Evolutionary conservation across 2,797 vertebrate genomes (phyloP).

Genomic region (Melanogrammus aeglefinus): DNA sequence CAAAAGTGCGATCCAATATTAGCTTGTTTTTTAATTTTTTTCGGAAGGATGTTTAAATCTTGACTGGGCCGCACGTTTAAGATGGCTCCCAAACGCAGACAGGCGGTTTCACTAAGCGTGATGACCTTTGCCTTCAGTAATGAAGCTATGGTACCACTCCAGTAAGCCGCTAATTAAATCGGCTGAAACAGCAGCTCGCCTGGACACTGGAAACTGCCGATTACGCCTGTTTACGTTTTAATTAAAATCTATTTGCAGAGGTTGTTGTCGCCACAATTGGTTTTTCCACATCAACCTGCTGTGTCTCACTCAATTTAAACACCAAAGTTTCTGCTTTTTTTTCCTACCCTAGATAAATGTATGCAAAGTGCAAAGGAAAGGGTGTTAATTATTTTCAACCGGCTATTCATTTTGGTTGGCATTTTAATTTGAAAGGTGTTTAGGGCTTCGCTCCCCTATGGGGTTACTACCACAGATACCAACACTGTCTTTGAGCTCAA

Average conservation of each 20-base stretch:
- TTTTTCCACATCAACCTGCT: constrained; percentile 23
- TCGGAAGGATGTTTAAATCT: constrained; percentile 52
- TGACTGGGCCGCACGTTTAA: constrained; percentile 52
- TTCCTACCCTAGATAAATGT: background rate
- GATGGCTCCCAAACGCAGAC: constrained; percentile 34
- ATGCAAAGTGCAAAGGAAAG: background rate
- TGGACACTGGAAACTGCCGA: constrained; percentile 61
- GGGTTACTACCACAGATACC: background rate
- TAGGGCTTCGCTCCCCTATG: background rate
- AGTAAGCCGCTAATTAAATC: constrained; percentile 74
- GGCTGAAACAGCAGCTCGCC: constrained; percentile 71
- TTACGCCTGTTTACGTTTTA: constrained; percentile 71
- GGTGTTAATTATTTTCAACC: background rate
- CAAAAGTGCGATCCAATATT: constrained; percentile 53
- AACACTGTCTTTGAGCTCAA: too few relatives aligned
- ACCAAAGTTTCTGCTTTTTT: background rate
- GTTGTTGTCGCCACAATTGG: constrained; percentile 38
- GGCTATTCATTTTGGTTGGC: background rate
- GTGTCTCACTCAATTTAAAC: constrained; percentile 9
- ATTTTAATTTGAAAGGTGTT: background rate
- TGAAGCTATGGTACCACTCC: constrained; percentile 71
- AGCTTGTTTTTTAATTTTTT: constrained; percentile 27
- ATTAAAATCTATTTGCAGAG: constrained; percentile 65
- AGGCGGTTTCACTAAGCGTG: constrained; percentile 48
- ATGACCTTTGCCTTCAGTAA: constrained; percentile 73